Evolutionary conservation across 2,113 vertebrate species (phyloP), one percentile per base, ranked within the genome.

Genomic region (Oriolus oriolus): DNA sequence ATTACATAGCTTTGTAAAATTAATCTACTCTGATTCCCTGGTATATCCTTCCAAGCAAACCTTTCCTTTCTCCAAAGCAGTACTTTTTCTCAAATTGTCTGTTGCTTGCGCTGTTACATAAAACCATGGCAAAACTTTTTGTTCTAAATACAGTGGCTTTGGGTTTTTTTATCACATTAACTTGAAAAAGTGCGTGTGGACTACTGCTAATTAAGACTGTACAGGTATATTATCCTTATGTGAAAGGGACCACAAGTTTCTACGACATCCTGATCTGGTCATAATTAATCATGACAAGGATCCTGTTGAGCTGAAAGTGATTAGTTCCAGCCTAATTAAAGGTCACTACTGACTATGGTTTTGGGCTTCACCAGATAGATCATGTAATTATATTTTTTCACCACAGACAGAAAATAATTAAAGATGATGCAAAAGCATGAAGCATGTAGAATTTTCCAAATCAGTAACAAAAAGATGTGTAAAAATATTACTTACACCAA

Each of bases 201-300:
- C 23, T 50, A 63, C 4, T 19, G 45, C 49, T 86, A 92, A 93
- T 74, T 92, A 64, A 93, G 60, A 88, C 2, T 86, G 42, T 41
- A 79, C 12, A 10, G 35, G 11, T 81, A 66, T 60, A 60, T 92
- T 52, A 80, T 19, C n/a, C 45, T 44, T 31, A 70, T 5, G n/a
- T 81, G 37, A 86, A 13, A 70, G 47, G 18, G 49, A 89, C 54
- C 47, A 77, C 10, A 49, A 83, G 47, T 66, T 90, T 95, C 66
- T 6, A 4, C 26, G 88, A 89, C 49, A 78, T 31, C 64, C 71
- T 61, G 37, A 74, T 78, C 20, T 68, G 64, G 68, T 44, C 64
- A 68, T 78, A 92, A 95, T 93, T 90, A 95, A 88, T 86, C 71
- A 90, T 56, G 90, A 92, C 71, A 89, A 94, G 54, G 53, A 90